These are phyloP conservation scores for silkworm (Bombyx mori) DNA, from an alignment of 1,140 invertebrate species.

Conservation along the genomic window DNA sequence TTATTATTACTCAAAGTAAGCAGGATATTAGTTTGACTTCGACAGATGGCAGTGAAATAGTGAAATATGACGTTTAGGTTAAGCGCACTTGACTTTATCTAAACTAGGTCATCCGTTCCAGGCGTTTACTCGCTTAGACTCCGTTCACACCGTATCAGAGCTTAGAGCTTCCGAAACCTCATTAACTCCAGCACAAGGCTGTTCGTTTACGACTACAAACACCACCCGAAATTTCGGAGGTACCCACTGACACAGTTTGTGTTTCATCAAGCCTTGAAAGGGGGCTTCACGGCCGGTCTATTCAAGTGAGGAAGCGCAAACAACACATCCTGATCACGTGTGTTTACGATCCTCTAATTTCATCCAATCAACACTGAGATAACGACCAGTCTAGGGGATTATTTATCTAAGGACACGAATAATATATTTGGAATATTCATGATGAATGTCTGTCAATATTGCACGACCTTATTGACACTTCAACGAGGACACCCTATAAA, in stretches of 20 bases:
- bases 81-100: too few relatives aligned
- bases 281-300: slow-evolving; percentile 22
- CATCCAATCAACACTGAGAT: slow-evolving; percentile 29
- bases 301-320: slow-evolving; percentile 39
- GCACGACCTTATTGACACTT: too few relatives aligned
- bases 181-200: slow-evolving; percentile 35
- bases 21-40: too few relatives aligned
- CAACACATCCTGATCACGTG: slow-evolving; percentile 25
- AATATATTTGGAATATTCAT: slow-evolving; percentile 1
- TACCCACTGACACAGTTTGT: slow-evolving; percentile 56
- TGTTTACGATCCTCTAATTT: slow-evolving; percentile 32
- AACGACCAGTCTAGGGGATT: slow-evolving; percentile 6
- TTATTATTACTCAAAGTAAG: too few relatives aligned
- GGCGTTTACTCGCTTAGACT: too few relatives aligned
- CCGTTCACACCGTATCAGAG: too few relatives aligned
- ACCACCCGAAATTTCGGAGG: slow-evolving; percentile 43
- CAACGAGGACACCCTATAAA: too few relatives aligned
- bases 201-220: slow-evolving; percentile 46
- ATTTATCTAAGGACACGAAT: slow-evolving; percentile 6
- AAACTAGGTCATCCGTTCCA: too few relatives aligned
- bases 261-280: slow-evolving; percentile 55
- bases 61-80: too few relatives aligned
- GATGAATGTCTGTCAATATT: background rate
- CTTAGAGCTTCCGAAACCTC: slow-evolving; percentile 21
- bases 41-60: too few relatives aligned